Conservation (phyloP, 2,888 invertebrate genomes). For the Brachycybe producta region DNA sequence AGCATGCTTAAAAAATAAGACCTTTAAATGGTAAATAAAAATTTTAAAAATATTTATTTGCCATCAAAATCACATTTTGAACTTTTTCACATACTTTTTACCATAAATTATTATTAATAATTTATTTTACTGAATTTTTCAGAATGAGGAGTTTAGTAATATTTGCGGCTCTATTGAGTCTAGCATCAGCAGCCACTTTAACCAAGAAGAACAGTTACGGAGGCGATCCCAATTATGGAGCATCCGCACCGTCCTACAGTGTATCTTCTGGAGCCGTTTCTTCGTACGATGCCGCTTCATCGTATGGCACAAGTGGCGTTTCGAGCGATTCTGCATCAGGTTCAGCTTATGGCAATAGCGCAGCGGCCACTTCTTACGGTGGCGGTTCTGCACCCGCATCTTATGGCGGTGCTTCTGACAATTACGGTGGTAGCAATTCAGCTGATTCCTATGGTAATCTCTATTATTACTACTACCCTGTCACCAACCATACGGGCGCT, state of each 20-base stretch:
- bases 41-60: too few species aligned
- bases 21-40: too few species aligned
- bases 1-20: too few species aligned
- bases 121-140: neutral
- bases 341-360: neutral
- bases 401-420: slow-evolving; percentile 12
- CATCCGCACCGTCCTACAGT: slow-evolving; percentile 8
- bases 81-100: neutral
- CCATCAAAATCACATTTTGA: too few species aligned
- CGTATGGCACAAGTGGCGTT: neutral
- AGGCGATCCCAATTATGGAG: slow-evolving; percentile 1
- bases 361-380: neutral
- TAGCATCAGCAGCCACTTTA: slow-evolving; percentile 11
- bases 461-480: slow-evolving; percentile 27
- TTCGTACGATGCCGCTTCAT: slow-evolving; percentile 17
- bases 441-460: slow-evolving; percentile 23
- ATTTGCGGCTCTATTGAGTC: slow-evolving; percentile 3
- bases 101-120: neutral
- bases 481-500: slow-evolving; percentile 20
- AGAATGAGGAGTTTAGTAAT: slow-evolving; percentile 10
- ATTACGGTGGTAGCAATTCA: slow-evolving; percentile 17
- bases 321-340: slow-evolving; percentile 4
- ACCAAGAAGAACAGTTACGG: slow-evolving; percentile 16
- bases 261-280: slow-evolving; percentile 7
- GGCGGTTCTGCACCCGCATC: slow-evolving; percentile 18